These are phyloP conservation scores for Limanda limanda DNA, from an alignment of 2,113 vertebrate genomes.

Conservation along the genomic window DNA sequence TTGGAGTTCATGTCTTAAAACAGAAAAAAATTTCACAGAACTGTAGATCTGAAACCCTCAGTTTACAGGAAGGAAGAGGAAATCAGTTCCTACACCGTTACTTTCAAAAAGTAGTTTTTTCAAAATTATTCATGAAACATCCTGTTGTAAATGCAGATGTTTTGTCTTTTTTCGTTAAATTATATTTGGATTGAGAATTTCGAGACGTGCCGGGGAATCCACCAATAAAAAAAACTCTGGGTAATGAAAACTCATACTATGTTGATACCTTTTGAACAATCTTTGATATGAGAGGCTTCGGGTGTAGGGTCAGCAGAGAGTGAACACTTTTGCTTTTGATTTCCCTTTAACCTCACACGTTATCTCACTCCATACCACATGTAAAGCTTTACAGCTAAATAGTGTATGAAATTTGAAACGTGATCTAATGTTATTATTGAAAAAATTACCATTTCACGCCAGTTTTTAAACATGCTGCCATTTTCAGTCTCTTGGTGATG, in stretches of 20 bases:
- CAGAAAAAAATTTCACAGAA: no score
- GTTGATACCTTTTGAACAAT: background rate
- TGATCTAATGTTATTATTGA: background rate
- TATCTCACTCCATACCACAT: background rate
- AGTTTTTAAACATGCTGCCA: no score
- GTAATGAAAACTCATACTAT: background rate
- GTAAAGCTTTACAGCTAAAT: background rate
- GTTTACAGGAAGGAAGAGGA: no score
- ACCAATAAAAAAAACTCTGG: background rate
- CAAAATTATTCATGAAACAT: background rate
- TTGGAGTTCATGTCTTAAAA: no score
- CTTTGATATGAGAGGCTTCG: conserved; percentile 3
- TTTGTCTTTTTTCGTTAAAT: background rate
- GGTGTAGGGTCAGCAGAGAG: background rate
- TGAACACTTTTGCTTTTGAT: background rate
- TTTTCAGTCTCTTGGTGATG: no score
- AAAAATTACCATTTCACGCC: background rate
- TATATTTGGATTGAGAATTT: background rate
- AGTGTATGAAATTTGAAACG: background rate
- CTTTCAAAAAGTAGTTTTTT: no score
- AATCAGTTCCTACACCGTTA: no score
- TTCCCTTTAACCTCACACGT: background rate
- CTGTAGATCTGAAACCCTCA: no score
- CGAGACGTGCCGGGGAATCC: background rate
- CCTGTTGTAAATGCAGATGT: background rate